These are phyloP conservation scores for Aphidius gifuensis DNA, from an alignment of 1,140 invertebrate species.

Conservation along the genomic window DNA sequence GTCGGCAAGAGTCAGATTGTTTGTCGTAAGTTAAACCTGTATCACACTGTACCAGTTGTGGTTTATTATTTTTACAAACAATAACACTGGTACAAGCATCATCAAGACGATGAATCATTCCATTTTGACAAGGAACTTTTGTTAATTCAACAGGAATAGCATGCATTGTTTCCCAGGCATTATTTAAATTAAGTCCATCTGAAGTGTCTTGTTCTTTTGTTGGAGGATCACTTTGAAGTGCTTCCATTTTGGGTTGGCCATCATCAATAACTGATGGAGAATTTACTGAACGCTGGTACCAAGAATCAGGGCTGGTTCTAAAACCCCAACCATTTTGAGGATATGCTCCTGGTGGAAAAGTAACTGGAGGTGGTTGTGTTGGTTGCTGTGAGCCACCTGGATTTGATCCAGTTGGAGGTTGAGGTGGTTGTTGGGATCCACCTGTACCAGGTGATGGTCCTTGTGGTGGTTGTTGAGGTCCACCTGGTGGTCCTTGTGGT, in stretches of 20 bases:
- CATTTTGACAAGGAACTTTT: conserved; percentile 37
- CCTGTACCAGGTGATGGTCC: not conserved
- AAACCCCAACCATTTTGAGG: conserved; percentile 25
- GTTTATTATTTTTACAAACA: conserved; percentile 38
- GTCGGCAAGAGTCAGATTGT: conserved; percentile 38
- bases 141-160: conserved; percentile 33
- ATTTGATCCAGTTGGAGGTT: conserved; percentile 16
- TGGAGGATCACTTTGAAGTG: not conserved
- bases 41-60: conserved; percentile 40
- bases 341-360: conserved; percentile 21
- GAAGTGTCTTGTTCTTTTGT: conserved; percentile 5
- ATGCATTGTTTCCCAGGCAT: conserved; percentile 35
- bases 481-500: conserved; percentile 3
- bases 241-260: conserved; percentile 10
- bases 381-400: conserved; percentile 5
- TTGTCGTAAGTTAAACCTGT: conserved; percentile 40
- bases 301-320: conserved; percentile 20
- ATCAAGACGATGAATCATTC: conserved; percentile 39
- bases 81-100: conserved; percentile 42
- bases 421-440: not conserved
- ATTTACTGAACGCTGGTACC: conserved; percentile 24
- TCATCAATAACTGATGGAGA: conserved; percentile 24
- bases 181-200: conserved; percentile 24
- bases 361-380: conserved; percentile 19
- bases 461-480: not conserved